phyloP scores from a whole-genome alignment of 2,113 vertebrate species.

The Heterotis niloticus region DNA sequence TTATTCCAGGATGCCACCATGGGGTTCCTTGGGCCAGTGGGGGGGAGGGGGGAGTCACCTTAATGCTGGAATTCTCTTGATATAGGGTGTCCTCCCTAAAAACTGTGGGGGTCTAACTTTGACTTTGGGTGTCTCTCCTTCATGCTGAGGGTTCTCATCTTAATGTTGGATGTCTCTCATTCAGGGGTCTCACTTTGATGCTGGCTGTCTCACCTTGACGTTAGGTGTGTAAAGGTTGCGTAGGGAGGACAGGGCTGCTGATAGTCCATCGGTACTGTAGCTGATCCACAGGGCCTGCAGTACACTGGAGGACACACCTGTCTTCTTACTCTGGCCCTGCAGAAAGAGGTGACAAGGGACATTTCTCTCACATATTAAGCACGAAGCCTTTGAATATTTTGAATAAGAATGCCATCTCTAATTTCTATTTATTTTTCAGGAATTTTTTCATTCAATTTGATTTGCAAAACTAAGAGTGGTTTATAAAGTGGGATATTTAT shows the following conservation, averaged over 20 bases:
- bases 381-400: neutral
- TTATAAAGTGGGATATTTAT: neutral
- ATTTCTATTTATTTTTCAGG: no score
- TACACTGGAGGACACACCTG: constrained; percentile 89
- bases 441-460: neutral
- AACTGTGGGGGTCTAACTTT: no score
- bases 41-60: no score
- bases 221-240: constrained; percentile 97
- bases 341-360: constrained; percentile 12
- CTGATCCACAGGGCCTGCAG: constrained; percentile 94
- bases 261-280: constrained; percentile 88
- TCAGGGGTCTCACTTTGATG: constrained; percentile 9
- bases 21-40: no score
- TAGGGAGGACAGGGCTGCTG: constrained; percentile 87
- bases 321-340: constrained; percentile 93
- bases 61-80: no score
- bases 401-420: no score
- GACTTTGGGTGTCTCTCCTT: no score
- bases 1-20: no score
- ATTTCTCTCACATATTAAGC: neutral
- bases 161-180: no score
- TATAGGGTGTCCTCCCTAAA: no score
- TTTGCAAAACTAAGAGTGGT: neutral
- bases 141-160: no score
- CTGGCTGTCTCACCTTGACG: constrained; percentile 76